These are phyloP conservation scores for Decapterus maruadsi DNA, from an alignment of 2,797 vertebrate genomes.

Conservation along the genomic window DNA sequence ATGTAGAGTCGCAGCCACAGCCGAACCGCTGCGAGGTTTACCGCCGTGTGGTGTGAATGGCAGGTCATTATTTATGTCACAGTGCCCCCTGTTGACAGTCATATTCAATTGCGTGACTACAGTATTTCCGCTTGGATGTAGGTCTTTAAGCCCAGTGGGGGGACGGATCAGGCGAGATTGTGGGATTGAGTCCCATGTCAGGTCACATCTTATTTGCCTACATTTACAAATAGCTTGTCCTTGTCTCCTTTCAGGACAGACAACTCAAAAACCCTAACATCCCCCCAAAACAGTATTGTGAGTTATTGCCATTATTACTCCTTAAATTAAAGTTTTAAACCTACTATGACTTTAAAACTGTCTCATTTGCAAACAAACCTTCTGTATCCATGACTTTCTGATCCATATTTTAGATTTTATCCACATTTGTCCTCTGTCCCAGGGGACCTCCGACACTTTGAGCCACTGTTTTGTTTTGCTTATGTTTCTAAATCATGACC, in stretches of 20 bases:
- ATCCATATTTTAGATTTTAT: too few relatives aligned
- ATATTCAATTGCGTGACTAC: fast-evolving
- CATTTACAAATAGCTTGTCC: not conserved
- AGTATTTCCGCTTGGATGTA: fast-evolving
- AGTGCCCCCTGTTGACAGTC: slow-evolving; percentile 68
- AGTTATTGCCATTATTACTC: too few relatives aligned
- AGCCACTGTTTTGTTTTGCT: not conserved
- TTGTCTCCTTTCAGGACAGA: not conserved
- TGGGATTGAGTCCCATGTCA: slow-evolving; percentile 82
- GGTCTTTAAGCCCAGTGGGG: not conserved
- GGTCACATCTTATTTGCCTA: slow-evolving; percentile 35
- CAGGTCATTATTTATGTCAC: slow-evolving; percentile 21
- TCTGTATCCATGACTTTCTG: too few relatives aligned
- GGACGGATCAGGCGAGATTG: slow-evolving; percentile 76
- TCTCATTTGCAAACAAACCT: too few relatives aligned
- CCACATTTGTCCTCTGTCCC: too few relatives aligned
- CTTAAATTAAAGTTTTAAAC: too few relatives aligned
- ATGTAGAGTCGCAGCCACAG: slow-evolving; percentile 44
- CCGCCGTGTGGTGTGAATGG: not conserved
- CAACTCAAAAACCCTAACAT: not conserved
- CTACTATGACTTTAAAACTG: too few relatives aligned
- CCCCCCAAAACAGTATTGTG: not conserved
- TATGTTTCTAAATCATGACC: not conserved
- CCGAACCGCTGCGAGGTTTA: slow-evolving; percentile 40
- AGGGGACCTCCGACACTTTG: too few relatives aligned